Evolutionary conservation across 2,797 vertebrate genomes (phyloP), one percentile per base, ranked within the genome.

Genomic region (Rhyacichthys aspro): DNA sequence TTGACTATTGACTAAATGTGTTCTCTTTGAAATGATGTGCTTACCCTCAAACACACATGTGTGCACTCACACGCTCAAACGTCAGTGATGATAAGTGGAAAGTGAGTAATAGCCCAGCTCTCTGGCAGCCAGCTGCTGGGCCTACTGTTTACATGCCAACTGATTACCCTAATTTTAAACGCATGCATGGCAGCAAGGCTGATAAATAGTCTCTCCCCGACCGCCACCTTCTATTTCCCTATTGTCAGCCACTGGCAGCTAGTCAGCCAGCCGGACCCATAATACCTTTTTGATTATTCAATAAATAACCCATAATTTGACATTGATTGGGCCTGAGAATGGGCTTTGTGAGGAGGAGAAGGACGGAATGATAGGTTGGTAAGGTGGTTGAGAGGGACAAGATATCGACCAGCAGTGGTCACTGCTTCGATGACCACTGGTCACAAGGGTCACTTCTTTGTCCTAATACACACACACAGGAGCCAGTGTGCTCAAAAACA

Each of bases 131-230:
- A 92, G 94, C 93, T 94, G 94, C 91, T 92, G 70, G 89, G 86
- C 91, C 92, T 90, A 85, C 86, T 93, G 93, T 94, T 94, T 95
- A 94, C 93, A 94, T 94, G 92, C 90, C 94, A 94, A 90, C 91
- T 94, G 93, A 95, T 95, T 94, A 94, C 91, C 93, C 93, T 95
- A 93, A 95, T 95, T 95, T 94, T 89, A 92, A 92, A 88, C 84
- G 88, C 90, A 89, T 86, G 86, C 85, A 89, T 86, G 84, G 84
- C 87, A 86, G 82, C 80, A 72, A 65, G 81, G 77, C 86, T 93
- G 93, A 93, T 92, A 90, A 92, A 93, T 93, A 88, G 90, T 62
- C 65, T 58, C 68, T 68, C 64, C 59, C 58, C 50, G 63, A 66
- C 60, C 59, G 53, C 70, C 74, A 80, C 67, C 59, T 63, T 77